Evolutionary conservation across 2,888 invertebrate genomes (phyloP).

Genomic region (Nomada ferruginata): DNA sequence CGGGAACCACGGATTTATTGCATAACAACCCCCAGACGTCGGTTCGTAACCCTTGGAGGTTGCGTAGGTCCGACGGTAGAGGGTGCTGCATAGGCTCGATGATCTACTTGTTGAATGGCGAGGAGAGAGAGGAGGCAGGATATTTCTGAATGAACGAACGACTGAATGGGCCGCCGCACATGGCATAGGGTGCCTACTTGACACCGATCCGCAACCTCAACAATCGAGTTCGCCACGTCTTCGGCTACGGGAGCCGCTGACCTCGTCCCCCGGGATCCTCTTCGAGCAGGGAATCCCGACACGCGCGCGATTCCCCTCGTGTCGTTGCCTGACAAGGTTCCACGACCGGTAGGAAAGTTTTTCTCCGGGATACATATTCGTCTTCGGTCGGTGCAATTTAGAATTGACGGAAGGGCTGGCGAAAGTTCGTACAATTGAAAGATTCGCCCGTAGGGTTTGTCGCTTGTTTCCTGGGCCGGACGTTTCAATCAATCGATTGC

Average conservation of each 20-base stretch:
- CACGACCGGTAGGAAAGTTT: no score
- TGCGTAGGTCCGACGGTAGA: slow-evolving; percentile 76
- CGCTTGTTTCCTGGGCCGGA: no score
- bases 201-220: slow-evolving; percentile 76
- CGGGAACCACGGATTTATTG: slow-evolving; percentile 71
- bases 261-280: slow-evolving; percentile 58
- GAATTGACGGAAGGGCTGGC: no score
- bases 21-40: slow-evolving; percentile 75
- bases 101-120: slow-evolving; percentile 76
- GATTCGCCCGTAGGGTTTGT: no score
- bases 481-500: no score
- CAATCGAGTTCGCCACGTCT: slow-evolving; percentile 67
- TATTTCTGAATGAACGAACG: slow-evolving; percentile 77
- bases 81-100: slow-evolving; percentile 77
- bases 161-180: slow-evolving; percentile 75
- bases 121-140: slow-evolving; percentile 70
- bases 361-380: no score
- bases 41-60: slow-evolving; percentile 76
- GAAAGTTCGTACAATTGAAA: no score
- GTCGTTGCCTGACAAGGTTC: no score
- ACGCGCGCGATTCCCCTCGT: no score
- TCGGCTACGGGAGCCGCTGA: slow-evolving; percentile 57
- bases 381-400: no score
- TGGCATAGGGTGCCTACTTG: slow-evolving; percentile 76
- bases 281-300: no score